A percentile compares a stretch with the other conserved stretches of the same genome.
Conservation (phyloP, 2,797 vertebrate genomes). For the Pangasius mekongensis region DNA sequence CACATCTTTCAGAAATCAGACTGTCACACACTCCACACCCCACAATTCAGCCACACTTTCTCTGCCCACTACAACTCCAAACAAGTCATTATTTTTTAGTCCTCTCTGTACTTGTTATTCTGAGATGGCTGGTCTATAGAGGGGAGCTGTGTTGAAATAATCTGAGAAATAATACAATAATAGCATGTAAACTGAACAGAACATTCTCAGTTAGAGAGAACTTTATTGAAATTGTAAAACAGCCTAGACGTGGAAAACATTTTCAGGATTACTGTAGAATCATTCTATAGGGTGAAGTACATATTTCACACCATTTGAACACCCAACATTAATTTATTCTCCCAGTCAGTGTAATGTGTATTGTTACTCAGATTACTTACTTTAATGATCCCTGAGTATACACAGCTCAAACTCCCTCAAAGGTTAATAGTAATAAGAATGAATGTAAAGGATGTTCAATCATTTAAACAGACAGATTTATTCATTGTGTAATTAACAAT, state of each 20-base stretch:
- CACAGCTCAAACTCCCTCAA: neutral
- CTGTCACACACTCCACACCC: too few species aligned
- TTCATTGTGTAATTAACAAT: neutral
- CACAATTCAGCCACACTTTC: too few species aligned
- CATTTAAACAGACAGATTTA: neutral
- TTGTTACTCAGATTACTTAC: neutral
- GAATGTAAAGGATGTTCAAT: neutral
- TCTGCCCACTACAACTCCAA: too few species aligned
- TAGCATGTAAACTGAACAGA: neutral
- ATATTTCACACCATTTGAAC: neutral
- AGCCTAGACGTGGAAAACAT: neutral
- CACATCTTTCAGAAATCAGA: too few species aligned
- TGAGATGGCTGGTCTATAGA: too few species aligned
- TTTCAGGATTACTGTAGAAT: neutral
- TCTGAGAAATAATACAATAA: neutral
- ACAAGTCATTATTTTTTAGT: too few species aligned
- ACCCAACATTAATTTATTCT: neutral
- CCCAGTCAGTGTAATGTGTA: neutral
- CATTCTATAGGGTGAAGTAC: neutral
- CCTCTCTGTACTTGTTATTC: too few species aligned
- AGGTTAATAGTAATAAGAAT: neutral
- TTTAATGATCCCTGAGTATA: neutral
- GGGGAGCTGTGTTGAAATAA: neutral
- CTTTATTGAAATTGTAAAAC: neutral
- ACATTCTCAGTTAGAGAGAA: neutral